phyloP scores from a whole-genome alignment of 1,140 invertebrate species.

The Drosophila murphyi region DNA sequence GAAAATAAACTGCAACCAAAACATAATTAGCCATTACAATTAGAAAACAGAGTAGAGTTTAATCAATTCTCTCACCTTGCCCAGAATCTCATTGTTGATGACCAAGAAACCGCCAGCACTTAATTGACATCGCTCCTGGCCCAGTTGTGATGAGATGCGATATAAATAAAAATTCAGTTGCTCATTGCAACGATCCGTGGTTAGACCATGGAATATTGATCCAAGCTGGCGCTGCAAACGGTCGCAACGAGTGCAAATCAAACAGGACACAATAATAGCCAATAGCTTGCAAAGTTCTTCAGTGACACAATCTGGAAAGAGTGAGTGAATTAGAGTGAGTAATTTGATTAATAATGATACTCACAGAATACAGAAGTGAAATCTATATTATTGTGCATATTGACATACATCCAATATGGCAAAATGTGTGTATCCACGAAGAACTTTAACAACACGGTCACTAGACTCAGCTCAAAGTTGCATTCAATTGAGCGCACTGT shows the following conservation, averaged over 20 bases:
- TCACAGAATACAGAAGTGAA: conserved; percentile 13
- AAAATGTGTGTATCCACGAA: conserved; percentile 45
- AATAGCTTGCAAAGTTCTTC: conserved; percentile 52
- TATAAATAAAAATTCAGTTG: conserved; percentile 48
- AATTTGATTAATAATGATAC: neutral
- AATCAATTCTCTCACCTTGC: conserved; percentile 41
- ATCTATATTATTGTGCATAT: neutral
- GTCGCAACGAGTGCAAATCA: conserved; percentile 53
- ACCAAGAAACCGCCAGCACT: conserved; percentile 58
- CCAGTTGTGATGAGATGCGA: conserved; percentile 43
- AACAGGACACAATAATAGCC: conserved; percentile 46
- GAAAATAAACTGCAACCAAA: conserved; percentile 58
- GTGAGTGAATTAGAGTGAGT: too few species aligned
- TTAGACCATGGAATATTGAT: conserved; percentile 36
- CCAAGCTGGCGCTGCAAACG: conserved; percentile 40
- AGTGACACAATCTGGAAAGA: conserved; percentile 34
- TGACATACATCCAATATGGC: conserved; percentile 60
- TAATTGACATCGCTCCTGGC: conserved; percentile 53
- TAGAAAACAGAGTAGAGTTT: too few species aligned
- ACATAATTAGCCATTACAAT: neutral
- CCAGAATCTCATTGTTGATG: conserved; percentile 57
- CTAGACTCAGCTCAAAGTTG: conserved; percentile 50
- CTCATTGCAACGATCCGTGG: conserved; percentile 34
- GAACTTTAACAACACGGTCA: conserved; percentile 32
- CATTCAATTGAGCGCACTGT: conserved; percentile 40